phyloP scores from a whole-genome alignment of 2,113 vertebrate species.

The Bombycilla garrulus region DNA sequence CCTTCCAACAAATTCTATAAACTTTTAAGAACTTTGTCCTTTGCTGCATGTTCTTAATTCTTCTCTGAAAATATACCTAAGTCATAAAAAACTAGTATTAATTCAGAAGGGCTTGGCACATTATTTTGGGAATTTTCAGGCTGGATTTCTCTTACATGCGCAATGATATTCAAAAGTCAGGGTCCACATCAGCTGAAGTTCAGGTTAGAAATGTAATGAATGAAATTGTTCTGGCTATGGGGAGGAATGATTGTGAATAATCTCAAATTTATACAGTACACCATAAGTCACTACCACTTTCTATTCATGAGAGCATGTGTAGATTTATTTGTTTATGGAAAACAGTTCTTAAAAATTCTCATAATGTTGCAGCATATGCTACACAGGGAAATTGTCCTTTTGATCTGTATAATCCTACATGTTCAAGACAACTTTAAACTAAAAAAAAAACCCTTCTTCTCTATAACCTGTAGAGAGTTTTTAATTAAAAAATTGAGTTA shows the following conservation, averaged over 20 bases:
- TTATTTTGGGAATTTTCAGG: neutral
- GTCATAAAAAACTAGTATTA: neutral
- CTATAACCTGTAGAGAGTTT: neutral
- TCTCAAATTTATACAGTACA: neutral
- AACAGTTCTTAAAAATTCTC: neutral
- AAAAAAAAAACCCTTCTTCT: neutral
- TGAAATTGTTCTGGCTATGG: neutral
- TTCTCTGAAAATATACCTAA: neutral
- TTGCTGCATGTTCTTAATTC: neutral
- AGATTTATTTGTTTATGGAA: neutral
- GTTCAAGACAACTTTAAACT: neutral
- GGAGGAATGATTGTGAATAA: neutral
- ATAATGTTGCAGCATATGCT: neutral
- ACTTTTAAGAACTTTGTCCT: neutral
- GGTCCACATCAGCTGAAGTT: neutral
- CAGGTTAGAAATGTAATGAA: neutral
- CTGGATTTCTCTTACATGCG: neutral
- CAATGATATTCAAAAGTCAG: neutral
- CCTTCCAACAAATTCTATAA: neutral
- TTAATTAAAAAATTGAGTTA: neutral
- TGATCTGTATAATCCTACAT: neutral
- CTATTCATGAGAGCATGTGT: neutral
- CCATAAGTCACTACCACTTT: conserved; percentile 1
- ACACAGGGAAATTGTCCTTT: neutral
- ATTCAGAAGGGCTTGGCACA: neutral